Percentiles rank a stretch among this genome's conserved stretches.
Evolutionary conservation across 2,888 invertebrate species (phyloP).

Genomic region (Hedya salicella): DNA sequence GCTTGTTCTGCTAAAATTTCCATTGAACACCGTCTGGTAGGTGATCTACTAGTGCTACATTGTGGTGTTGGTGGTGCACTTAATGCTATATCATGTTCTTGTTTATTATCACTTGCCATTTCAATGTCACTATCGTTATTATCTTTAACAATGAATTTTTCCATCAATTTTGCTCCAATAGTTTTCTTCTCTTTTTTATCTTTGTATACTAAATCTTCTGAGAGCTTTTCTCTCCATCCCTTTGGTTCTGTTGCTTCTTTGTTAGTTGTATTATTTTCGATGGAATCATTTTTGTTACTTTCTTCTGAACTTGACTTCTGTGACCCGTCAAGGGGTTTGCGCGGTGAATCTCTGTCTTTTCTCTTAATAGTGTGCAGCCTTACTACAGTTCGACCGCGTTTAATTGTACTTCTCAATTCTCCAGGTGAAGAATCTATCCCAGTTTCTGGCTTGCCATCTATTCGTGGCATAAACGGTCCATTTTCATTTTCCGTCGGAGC

Average conservation of each 20-base stretch:
- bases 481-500: conserved; percentile 65
- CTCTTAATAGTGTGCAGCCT: conserved; percentile 88
- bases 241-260: conserved; percentile 48
- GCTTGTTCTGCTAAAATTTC: conserved; percentile 85
- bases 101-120: conserved; percentile 38
- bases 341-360: conserved; percentile 79
- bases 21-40: conserved; percentile 82
- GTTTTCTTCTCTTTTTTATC: conserved; percentile 86
- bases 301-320: conserved; percentile 15
- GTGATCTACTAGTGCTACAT: conserved; percentile 57
- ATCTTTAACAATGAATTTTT: conserved; percentile 89
- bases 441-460: conserved; percentile 76
- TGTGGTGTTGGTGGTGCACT: conserved; percentile 47
- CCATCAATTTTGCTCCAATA: conserved; percentile 89
- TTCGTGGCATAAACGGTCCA: conserved; percentile 75
- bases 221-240: conserved; percentile 87
- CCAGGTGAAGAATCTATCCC: conserved; percentile 77
- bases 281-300: conserved; percentile 27
- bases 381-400: conserved; percentile 90
- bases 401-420: conserved; percentile 84
- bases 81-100: conserved; percentile 45
- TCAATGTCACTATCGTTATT: conserved; percentile 67
- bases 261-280: conserved; percentile 38
- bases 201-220: conserved; percentile 82
- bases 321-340: conserved; percentile 60